A percentile compares a stretch with the other conserved stretches of the same genome.
Conservation (phyloP, 2,797 vertebrate species). For the Prionace glauca region DNA sequence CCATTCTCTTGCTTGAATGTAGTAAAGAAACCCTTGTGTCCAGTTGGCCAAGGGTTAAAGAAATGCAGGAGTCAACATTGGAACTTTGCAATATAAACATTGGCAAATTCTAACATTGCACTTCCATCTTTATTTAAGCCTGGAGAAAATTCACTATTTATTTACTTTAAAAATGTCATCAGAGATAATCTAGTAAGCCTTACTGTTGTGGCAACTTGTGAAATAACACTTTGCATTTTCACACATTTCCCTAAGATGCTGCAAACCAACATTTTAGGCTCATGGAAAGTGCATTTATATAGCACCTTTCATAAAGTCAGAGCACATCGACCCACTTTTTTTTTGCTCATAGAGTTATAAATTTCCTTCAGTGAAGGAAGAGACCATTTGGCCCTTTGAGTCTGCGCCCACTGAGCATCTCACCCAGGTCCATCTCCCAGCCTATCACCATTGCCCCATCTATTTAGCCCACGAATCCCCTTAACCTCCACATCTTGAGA, state of each 20-base stretch:
- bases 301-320: too few relatives aligned
- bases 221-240: slow-evolving; percentile 16
- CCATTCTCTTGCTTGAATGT: background rate
- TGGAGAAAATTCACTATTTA: background rate
- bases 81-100: background rate
- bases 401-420: too few relatives aligned
- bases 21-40: background rate
- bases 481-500: too few relatives aligned
- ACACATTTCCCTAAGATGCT: too few relatives aligned
- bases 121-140: background rate
- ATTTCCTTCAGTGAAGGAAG: too few relatives aligned
- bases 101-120: background rate
- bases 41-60: background rate
- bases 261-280: background rate
- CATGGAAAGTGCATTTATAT: background rate
- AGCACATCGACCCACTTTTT: too few relatives aligned
- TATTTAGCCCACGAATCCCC: too few relatives aligned
- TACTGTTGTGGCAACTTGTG: background rate
- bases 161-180: background rate
- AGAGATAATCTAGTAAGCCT: background rate
- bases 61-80: background rate
- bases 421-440: too few relatives aligned
- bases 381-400: too few relatives aligned
- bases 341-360: too few relatives aligned
- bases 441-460: too few relatives aligned